These are phyloP conservation scores for Periplaneta americana DNA, from an alignment of 1,140 invertebrate genomes.

Conservation along the genomic window DNA sequence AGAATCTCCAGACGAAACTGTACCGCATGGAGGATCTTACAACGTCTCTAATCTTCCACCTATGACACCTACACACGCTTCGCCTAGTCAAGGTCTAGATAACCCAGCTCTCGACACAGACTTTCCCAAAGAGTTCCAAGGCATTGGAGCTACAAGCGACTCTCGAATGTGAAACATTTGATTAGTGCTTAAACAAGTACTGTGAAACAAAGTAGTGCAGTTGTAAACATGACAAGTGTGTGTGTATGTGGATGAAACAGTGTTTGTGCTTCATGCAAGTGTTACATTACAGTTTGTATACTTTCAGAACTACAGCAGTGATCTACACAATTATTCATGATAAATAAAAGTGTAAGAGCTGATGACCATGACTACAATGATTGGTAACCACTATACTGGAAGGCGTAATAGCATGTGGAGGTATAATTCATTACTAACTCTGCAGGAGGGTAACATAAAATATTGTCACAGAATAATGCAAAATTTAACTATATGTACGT, in stretches of 20 bases:
- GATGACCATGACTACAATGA: too few species aligned
- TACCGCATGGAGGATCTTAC: conserved; percentile 30
- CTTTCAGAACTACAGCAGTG: not conserved
- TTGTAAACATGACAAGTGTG: not conserved
- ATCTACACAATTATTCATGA: too few species aligned
- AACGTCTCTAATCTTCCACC: conserved; percentile 20
- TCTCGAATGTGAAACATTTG: not conserved
- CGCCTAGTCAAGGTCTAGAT: conserved; percentile 28
- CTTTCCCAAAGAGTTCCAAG: conserved; percentile 38
- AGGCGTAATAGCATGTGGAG: too few species aligned
- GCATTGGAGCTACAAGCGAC: conserved; percentile 28
- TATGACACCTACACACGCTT: conserved; percentile 15
- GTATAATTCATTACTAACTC: too few species aligned
- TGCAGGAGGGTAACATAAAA: too few species aligned
- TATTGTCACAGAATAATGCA: too few species aligned
- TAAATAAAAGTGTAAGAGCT: too few species aligned
- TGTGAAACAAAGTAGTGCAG: not conserved
- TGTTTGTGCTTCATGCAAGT: not conserved
- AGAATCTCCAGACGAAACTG: conserved; percentile 37
- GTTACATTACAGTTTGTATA: not conserved
- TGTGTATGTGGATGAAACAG: not conserved
- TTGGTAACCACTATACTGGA: too few species aligned
- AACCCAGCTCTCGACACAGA: conserved; percentile 37
- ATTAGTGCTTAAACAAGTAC: too few species aligned
- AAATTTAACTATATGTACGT: too few species aligned